Base-by-base conservation (phyloP, 2,888 invertebrate species). In the Drosophila mercatorum region DNA sequence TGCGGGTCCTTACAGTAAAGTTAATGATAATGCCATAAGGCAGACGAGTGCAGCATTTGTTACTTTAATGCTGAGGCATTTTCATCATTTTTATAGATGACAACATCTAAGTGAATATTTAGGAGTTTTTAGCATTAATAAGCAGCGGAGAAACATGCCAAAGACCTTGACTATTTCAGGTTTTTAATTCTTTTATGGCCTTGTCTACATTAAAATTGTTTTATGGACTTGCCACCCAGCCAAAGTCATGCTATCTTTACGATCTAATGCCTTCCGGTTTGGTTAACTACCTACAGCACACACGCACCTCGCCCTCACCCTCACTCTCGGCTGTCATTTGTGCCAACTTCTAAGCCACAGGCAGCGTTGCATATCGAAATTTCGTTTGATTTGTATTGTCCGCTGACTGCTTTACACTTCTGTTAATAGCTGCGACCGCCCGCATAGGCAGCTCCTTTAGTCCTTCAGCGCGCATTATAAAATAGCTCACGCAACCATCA, bases 401-500 rank as follows among this genome's bases (percentile, higher is more conserved):
- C 22, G 22, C 22, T 22, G 22, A 22, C 22, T 22, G 22, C 22
- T 22, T 22, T 22, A 22, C 22, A 2, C 2, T 77, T 34, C 47
- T 72, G 53, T 70, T 70, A 75, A 74, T 72, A 71, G 78, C 56
- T 22, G 66, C 61, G 83, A 88, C 88, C 83, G 83, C 83, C 88
- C 88, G 88, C 88, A 83, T 88, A 61, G 78, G 40, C 49, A 7
- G 28, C 31, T 49, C 14, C 43, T 22, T 22, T 22, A 41, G 34
- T 58, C 34, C 62, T 51, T 47, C 55, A 63, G 72, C 56, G 70
- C 57, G 61, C 61, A 76, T 69, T 81, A 73, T 44, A 63, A 81
- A 81, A 72, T 77, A 75, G 75, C 81, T 78, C 82, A 83, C 87
- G 87, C 82, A 81, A 78, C 73, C 75, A 81, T 67, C 71, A 83